These are phyloP conservation scores for Hirtodrosophila duncani DNA, from an alignment of 2,888 invertebrate species.

Conservation along the genomic window DNA sequence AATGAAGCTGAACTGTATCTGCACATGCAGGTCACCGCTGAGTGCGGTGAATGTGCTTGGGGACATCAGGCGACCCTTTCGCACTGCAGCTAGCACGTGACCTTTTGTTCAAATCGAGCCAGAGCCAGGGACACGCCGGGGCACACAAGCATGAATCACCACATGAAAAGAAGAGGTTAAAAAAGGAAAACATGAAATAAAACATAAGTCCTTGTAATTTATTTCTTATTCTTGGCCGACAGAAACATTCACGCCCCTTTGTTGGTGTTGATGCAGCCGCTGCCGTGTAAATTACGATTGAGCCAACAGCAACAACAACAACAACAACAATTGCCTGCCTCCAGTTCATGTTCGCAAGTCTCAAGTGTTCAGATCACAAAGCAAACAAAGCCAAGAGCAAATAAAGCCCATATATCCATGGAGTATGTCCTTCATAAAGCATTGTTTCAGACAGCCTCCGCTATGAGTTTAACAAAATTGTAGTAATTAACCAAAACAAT, in stretches of 20 bases:
- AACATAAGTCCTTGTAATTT: constrained; percentile 61
- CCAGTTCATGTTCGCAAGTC: no score
- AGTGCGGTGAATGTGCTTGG: constrained; percentile 88
- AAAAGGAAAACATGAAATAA: constrained; percentile 29
- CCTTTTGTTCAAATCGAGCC: constrained; percentile 70
- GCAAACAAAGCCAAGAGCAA: no score
- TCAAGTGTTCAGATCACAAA: no score
- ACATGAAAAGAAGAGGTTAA: constrained; percentile 42
- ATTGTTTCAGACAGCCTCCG: no score
- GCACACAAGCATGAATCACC: constrained; percentile 49
- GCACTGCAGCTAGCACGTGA: constrained; percentile 77
- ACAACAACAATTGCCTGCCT: no score
- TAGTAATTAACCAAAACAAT: no score
- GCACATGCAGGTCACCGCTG: constrained; percentile 88
- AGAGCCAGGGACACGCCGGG: constrained; percentile 15
- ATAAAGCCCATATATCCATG: no score
- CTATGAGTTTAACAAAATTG: no score
- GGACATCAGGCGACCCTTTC: constrained; percentile 81
- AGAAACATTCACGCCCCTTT: constrained; percentile 11
- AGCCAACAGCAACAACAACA: constrained; percentile 13
- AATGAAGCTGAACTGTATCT: constrained; percentile 81
- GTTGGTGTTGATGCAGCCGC: constrained; percentile 15
- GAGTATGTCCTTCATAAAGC: no score
- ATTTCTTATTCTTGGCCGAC: constrained; percentile 58
- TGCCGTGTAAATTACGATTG: constrained; percentile 31